These are phyloP conservation scores for Trimorus sp. DNA, from an alignment of 2,888 invertebrate species.

Conservation along the genomic window DNA sequence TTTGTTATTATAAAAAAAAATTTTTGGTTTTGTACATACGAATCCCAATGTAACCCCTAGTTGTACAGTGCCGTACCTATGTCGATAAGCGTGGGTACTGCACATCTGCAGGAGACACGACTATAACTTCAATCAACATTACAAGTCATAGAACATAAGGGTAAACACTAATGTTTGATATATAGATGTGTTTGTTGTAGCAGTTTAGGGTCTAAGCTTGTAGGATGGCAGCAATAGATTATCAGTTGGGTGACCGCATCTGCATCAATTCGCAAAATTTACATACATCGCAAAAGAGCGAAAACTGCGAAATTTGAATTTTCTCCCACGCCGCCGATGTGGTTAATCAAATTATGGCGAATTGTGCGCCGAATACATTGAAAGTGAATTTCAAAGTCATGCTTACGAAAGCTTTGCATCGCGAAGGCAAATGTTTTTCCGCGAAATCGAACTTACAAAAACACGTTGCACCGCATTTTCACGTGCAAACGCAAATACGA, in stretches of 20 bases:
- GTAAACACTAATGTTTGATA: constrained; percentile 61
- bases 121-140: constrained; percentile 64
- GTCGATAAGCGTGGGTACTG: constrained; percentile 61
- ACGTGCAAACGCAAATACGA: no score
- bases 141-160: constrained; percentile 61
- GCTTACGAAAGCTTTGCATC: no score
- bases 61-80: constrained; percentile 39
- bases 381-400: no score
- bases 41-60: constrained; percentile 28
- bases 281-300: constrained; percentile 6
- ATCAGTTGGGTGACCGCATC: constrained; percentile 42
- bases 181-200: constrained; percentile 54
- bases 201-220: constrained; percentile 52
- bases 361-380: neutral
- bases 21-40: constrained; percentile 34
- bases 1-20: constrained; percentile 16
- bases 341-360: neutral
- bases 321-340: neutral
- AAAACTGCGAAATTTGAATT: constrained; percentile 7
- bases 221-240: constrained; percentile 45
- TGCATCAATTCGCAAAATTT: constrained; percentile 44
- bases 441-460: no score
- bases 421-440: no score
- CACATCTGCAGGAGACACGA: constrained; percentile 60
- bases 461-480: no score